Base-by-base conservation (phyloP, 2,113 vertebrate genomes). In the Puffinus mauretanicus region DNA sequence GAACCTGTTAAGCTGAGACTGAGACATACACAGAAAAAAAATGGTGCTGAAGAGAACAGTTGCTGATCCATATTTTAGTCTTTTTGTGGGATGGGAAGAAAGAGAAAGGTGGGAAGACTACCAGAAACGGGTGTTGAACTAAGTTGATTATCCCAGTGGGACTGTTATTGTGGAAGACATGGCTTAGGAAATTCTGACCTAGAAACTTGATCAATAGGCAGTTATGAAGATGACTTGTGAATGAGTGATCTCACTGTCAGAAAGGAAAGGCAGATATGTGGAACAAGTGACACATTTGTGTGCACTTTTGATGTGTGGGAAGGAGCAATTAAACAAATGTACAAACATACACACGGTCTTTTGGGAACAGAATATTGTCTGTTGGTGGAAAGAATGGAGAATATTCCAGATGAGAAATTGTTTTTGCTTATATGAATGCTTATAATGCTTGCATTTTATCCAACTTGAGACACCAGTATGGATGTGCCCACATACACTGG, bases 1-100 rank as follows among this genome's bases (percentile, higher is more conserved):
- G 30, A 70, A 22, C 18, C 9, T 54, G 12, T 46, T 62, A 13
- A 47, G 3, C n/a, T 0, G 2, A 66, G 42, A 16, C 13, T 36
- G 32, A 40, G 9, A 40, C 13, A 61, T 16, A 26, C 4, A 11
- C 2, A 32, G 51, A 78, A 71, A 15, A 54, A 75, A 61, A 77
- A n/a, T 0, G 16, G 1, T 55, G 20, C 15, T 65, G 40, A 80
- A 55, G 25, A 52, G 0, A 14, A 38, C 16, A 44, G 38, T 88
- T 94, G 75, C 57, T 80, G 20, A 25, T 66, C 4, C 1, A 2
- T 60, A 7, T 40, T 69, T 36, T 36, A 13, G 32, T 29, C 7
- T 57, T 61, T 55, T 52, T 58, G 55, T 51, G 65, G 20, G 11
- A 20, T 55, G 8, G 16, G 11, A 55, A 17, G 25, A 46, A 58